Evolutionary conservation across 2,888 invertebrate genomes (phyloP), one percentile per base, ranked within the genome.

Genomic region (Zelleria hepariella): DNA sequence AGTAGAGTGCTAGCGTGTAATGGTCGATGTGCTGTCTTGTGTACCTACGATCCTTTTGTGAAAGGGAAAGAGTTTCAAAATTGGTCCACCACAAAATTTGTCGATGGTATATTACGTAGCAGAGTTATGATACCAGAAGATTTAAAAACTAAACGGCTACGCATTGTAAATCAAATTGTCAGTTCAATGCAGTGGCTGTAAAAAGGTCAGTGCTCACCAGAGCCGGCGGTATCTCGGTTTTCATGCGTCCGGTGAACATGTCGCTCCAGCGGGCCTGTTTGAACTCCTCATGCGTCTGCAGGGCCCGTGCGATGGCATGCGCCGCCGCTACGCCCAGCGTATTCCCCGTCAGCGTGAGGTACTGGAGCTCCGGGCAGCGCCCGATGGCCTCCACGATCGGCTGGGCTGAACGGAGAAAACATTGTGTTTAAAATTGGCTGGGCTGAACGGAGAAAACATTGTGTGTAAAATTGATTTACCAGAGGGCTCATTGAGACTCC

Each of bases 191-290:
- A n/a, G n/a, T n/a, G n/a, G n/a, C n/a, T n/a, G n/a, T n/a, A n/a
- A n/a, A n/a, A n/a, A n/a, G n/a, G n/a, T n/a, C n/a, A 3, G 2
- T 42, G 2, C 86, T 85, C 78, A 94, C 95, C 77, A 99, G 78
- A 6, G 98, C 97, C 49, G 92, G 91, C 0, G 99, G 99, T 72
- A 99, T 99, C 88, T 99, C 99, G 0, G 94, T 92, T 80, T 98
- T 99, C 85, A 97, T 92, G 57, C 99, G 90, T 0, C 98, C 96
- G 0, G 99, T 99, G 77, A 99, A 99, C 91, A 99, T 93, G 73
- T 99, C 98, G 62, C 97, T 97, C 95, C 98, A 98, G 59, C 95
- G 80, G 0, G 98, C 98, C 65, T 91, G 82, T 72, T 94, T 91
- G 63, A 96, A 91, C 73, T 95, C 94, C 0, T 94, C 94, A 67